A percentile compares a stretch with the other conserved stretches of the same genome.
phyloP scores from a whole-genome alignment of 2,888 invertebrate species.

The Lysandra coridon region DNA sequence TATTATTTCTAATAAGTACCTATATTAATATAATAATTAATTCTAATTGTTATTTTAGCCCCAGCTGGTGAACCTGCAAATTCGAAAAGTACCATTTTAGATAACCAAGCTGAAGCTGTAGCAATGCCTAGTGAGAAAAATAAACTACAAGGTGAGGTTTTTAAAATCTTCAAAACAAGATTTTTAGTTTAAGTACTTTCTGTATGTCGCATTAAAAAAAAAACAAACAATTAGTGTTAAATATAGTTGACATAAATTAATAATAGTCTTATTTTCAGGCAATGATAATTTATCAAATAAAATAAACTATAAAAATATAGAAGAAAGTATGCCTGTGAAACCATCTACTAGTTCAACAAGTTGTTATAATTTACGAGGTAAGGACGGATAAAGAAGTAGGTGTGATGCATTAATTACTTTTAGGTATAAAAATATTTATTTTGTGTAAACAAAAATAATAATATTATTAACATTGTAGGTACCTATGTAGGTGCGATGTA shows the following conservation, averaged over 20 bases:
- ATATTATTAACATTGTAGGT: constrained; percentile 7
- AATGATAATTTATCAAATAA: constrained; percentile 31
- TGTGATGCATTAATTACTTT: constrained; percentile 15
- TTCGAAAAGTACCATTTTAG: constrained; percentile 32
- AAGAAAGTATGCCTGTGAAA: constrained; percentile 27
- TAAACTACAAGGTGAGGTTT: constrained; percentile 33
- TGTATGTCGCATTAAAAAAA: constrained; percentile 21
- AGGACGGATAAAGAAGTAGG: constrained; percentile 31
- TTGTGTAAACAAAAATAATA: constrained; percentile 16
- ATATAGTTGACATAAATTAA: constrained; percentile 16
- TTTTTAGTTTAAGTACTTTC: constrained; percentile 17
- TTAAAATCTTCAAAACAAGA: constrained; percentile 28
- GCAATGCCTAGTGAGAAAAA: constrained; percentile 30
- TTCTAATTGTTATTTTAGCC: constrained; percentile 32
- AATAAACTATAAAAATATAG: constrained; percentile 31
- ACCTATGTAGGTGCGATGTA: constrained; percentile 8
- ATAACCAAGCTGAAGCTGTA: constrained; percentile 26
- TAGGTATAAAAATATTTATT: constrained; percentile 7
- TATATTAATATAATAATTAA: constrained; percentile 26
- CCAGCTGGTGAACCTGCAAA: constrained; percentile 28
- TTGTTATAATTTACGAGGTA: constrained; percentile 33
- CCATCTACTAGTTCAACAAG: constrained; percentile 31
- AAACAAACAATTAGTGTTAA: constrained; percentile 28
- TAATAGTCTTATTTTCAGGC: constrained; percentile 18
- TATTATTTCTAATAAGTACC: constrained; percentile 24